These are phyloP conservation scores for Sminthurides aquaticus DNA, from an alignment of 2,888 invertebrate genomes.

Conservation along the genomic window DNA sequence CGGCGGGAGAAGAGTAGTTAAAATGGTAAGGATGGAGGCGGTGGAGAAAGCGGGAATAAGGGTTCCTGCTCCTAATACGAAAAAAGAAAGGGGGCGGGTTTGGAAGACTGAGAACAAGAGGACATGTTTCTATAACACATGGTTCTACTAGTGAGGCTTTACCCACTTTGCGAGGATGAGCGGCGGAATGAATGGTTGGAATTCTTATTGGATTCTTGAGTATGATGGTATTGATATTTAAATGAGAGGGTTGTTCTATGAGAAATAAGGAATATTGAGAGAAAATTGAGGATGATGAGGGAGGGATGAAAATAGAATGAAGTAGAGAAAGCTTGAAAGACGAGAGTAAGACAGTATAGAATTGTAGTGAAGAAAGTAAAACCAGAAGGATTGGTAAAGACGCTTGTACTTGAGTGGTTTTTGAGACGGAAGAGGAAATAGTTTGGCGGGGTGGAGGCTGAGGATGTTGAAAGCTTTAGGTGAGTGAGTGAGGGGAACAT, in stretches of 20 bases:
- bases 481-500: neutral
- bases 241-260: constrained; percentile 5
- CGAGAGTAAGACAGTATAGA: neutral
- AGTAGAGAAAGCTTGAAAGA: no score
- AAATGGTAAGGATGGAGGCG: no score
- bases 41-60: no score
- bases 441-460: no score
- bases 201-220: neutral
- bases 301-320: neutral
- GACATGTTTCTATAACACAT: no score
- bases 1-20: neutral
- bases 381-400: neutral
- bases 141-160: no score
- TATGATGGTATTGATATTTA: constrained; percentile 5
- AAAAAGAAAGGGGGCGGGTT: no score
- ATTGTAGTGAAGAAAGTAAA: no score
- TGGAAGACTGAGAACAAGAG: no score
- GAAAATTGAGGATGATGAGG: neutral
- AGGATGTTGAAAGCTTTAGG: neutral
- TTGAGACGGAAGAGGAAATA: constrained; percentile 2
- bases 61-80: no score
- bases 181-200: neutral
- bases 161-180: no score
- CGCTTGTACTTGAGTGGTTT: neutral
- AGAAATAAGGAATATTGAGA: neutral